phyloP scores from a whole-genome alignment of 2,797 vertebrate species.

The Aphelocoma californica region DNA sequence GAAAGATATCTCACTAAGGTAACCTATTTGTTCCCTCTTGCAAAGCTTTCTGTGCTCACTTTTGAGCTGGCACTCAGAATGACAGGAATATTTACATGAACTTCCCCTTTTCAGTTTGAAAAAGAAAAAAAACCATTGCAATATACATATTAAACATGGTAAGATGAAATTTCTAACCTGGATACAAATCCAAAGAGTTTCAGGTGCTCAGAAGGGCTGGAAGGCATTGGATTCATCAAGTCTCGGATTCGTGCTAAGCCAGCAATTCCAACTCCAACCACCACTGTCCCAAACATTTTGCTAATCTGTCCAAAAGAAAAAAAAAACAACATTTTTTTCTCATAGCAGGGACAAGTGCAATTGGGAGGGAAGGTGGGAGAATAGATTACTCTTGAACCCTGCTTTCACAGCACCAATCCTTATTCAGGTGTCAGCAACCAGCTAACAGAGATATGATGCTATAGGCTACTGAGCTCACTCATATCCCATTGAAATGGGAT shows the following conservation, averaged over 20 bases:
- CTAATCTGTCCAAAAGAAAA: background rate
- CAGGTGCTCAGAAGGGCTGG: slow-evolving; percentile 82
- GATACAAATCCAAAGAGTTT: slow-evolving; percentile 85
- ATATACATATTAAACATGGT: background rate
- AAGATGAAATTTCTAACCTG: slow-evolving; percentile 76
- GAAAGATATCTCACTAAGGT: background rate
- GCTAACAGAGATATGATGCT: background rate
- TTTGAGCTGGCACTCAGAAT: background rate
- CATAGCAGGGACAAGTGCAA: background rate
- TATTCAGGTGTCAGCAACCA: background rate
- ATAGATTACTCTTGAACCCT: background rate
- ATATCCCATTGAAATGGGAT: background rate
- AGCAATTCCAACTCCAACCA: slow-evolving; percentile 88
- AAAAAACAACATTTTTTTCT: background rate
- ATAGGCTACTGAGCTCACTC: background rate
- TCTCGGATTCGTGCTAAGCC: slow-evolving; percentile 87
- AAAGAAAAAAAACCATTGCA: background rate
- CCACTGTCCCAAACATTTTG: slow-evolving; percentile 88
- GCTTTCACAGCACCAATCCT: background rate
- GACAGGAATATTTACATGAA: background rate
- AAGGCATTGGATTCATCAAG: slow-evolving; percentile 75
- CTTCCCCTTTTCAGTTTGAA: background rate
- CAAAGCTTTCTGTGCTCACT: background rate
- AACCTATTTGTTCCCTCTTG: background rate
- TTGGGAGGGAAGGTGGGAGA: background rate